Evolutionary conservation across 2,888 invertebrate species (phyloP), one percentile per base, ranked within the genome.

Genomic region (Meloe dianella): DNA sequence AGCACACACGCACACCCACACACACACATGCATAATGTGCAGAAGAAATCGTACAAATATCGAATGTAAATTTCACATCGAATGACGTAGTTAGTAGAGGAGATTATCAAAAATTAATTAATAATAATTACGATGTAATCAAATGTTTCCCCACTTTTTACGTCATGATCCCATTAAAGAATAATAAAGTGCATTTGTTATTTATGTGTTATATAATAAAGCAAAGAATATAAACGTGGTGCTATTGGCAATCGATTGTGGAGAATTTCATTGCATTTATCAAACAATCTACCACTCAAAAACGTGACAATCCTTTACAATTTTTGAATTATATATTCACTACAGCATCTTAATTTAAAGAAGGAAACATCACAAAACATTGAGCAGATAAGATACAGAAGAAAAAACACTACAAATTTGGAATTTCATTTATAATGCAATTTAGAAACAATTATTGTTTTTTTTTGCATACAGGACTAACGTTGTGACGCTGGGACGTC

Each of bases 401-500:
- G 2, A 35, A 35, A 14, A 4, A 1, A 12, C 35, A 35, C 10
- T 12, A 35, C 12, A 35, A 35, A 35, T 35, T 35, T 14, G 27
- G 14, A 35, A 41, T 41, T 41, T 41, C 10, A 1, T 17, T 5
- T 17, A 17, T 5, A 47, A 60, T 64, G 63, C 66, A 62, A 29
- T 10, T 3, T 20, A 8, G 20, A 22, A 51, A 22, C 47, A 51
- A 2, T 10, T 10, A 2, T 51, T 38, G 3, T 38, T 41, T 17
- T 41, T 41, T n/a, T 20, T 47, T 51, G 20, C 22, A 51, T 60
- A 60, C 61, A 27, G 30, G 27, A 87, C 87, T 86, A 86, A 87
- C 86, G 85, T 85, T 83, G 86, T 85, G 81, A 86, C 83, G 85
- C 86, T 86, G 84, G 86, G 85, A 78, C 86, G 85, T 74, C 85